phyloP scores from a whole-genome alignment of 2,888 invertebrate genomes.

The Caenorhabditis sulstoni region DNA sequence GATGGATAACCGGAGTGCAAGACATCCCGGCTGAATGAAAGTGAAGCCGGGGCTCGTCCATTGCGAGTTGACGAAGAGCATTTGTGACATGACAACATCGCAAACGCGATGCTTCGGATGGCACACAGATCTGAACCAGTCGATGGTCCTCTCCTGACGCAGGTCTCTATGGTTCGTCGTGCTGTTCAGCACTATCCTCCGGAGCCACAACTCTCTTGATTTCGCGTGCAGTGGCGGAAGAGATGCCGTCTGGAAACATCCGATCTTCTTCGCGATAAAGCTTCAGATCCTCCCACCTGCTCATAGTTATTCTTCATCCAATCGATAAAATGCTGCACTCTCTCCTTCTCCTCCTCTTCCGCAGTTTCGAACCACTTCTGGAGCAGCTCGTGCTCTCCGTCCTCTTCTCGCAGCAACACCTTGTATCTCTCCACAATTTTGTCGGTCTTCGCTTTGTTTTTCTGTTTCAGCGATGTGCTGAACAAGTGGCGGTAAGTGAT shows the following conservation, averaged over 20 bases:
- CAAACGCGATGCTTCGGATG: conserved; percentile 52
- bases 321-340: conserved; percentile 26
- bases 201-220: conserved; percentile 47
- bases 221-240: conserved; percentile 25
- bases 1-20: conserved; percentile 51
- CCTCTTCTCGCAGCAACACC: conserved; percentile 19
- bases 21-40: conserved; percentile 45
- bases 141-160: conserved; percentile 47
- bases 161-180: conserved; percentile 48
- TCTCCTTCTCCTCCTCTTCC: conserved; percentile 26
- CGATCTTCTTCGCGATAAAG: neutral
- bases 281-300: conserved; percentile 7
- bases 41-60: conserved; percentile 60
- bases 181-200: conserved; percentile 49
- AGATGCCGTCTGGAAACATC: conserved; percentile 26
- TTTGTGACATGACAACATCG: conserved; percentile 47
- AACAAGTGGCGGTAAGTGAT: conserved; percentile 45
- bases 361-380: conserved; percentile 21
- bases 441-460: neutral
- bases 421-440: conserved; percentile 46
- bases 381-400: conserved; percentile 23
- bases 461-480: conserved; percentile 3
- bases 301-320: conserved; percentile 48
- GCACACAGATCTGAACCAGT: conserved; percentile 55
- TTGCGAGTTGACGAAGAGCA: conserved; percentile 57